Percentiles rank a stretch among this genome's conserved stretches.
Evolutionary conservation across 2,888 invertebrate species (phyloP).

Genomic region (Teleiodes luculella): DNA sequence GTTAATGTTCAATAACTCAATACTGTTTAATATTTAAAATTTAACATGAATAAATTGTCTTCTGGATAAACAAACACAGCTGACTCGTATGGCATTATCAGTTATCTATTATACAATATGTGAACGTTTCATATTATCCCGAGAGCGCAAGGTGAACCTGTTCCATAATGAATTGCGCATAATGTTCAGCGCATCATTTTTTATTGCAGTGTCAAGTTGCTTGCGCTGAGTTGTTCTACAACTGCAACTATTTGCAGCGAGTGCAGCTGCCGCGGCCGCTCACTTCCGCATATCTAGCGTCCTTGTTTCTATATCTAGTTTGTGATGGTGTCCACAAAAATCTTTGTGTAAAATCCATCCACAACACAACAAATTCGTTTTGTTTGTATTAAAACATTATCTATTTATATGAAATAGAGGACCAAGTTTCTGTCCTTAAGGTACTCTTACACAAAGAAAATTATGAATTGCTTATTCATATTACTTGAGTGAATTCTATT

Average conservation of each 20-base stretch:
- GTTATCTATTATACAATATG: conserved; percentile 41
- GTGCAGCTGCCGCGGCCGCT: conserved; percentile 53
- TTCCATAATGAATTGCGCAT: conserved; percentile 45
- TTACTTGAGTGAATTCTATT: too few relatives aligned
- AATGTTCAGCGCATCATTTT: conserved; percentile 46
- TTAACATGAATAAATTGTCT: conserved; percentile 11
- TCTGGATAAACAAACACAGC: conserved; percentile 22
- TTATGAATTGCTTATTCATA: neutral
- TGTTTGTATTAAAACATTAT: too few relatives aligned
- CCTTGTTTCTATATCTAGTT: conserved; percentile 12
- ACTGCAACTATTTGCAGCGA: conserved; percentile 37
- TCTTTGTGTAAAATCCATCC: too few relatives aligned
- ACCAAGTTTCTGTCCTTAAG: conserved; percentile 1
- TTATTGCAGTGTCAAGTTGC: conserved; percentile 40
- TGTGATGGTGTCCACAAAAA: too few relatives aligned
- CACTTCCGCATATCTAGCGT: conserved; percentile 47
- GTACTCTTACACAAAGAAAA: conserved; percentile 2
- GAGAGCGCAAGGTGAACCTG: conserved; percentile 43
- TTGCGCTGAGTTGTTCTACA: conserved; percentile 30
- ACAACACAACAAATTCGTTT: neutral
- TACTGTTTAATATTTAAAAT: conserved; percentile 23
- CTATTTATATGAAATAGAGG: neutral
- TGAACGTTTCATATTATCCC: conserved; percentile 37
- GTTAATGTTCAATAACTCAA: conserved; percentile 24
- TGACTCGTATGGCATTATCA: conserved; percentile 28